Evolutionary conservation across 2,888 invertebrate genomes (phyloP).

Genomic region (Cartodere bifasciata): DNA sequence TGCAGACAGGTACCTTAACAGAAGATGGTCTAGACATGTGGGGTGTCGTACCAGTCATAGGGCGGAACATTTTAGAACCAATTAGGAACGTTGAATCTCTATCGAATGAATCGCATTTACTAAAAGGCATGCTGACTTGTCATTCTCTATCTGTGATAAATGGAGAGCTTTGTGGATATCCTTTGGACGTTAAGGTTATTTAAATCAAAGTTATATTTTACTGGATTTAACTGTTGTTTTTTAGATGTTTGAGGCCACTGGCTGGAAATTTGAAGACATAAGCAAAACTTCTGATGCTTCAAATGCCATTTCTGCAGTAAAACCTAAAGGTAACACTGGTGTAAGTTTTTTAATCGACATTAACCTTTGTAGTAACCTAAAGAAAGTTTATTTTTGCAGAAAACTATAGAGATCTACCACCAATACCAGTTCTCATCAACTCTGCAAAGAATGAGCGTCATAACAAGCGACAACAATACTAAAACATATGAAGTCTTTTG

Average conservation of each 20-base stretch:
- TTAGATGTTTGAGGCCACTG: constrained; percentile 88
- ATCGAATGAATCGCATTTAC: constrained; percentile 17
- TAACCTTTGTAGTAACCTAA: neutral
- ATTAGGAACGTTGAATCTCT: constrained; percentile 21
- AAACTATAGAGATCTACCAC: constrained; percentile 46
- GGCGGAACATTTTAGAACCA: constrained; percentile 19
- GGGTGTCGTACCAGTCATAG: constrained; percentile 63
- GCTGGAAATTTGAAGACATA: constrained; percentile 78
- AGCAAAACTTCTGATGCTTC: neutral
- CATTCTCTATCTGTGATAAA: constrained; percentile 86
- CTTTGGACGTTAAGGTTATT: constrained; percentile 73
- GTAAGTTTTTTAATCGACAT: neutral
- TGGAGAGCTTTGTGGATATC: constrained; percentile 78
- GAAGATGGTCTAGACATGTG: constrained; percentile 94
- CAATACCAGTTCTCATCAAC: constrained; percentile 71
- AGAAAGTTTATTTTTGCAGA: too few species aligned
- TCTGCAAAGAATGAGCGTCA: constrained; percentile 81
- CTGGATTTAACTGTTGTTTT: constrained; percentile 13
- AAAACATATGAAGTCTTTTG: constrained; percentile 68
- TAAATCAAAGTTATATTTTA: constrained; percentile 2
- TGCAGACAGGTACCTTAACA: constrained; percentile 85
- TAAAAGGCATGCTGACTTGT: constrained; percentile 80
- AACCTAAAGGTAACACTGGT: neutral
- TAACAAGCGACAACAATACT: constrained; percentile 55
- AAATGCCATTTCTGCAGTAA: neutral